Evolutionary conservation across 2,113 vertebrate genomes (phyloP), one percentile per base, ranked within the genome.

Genomic region (Urocitellus parryii): DNA sequence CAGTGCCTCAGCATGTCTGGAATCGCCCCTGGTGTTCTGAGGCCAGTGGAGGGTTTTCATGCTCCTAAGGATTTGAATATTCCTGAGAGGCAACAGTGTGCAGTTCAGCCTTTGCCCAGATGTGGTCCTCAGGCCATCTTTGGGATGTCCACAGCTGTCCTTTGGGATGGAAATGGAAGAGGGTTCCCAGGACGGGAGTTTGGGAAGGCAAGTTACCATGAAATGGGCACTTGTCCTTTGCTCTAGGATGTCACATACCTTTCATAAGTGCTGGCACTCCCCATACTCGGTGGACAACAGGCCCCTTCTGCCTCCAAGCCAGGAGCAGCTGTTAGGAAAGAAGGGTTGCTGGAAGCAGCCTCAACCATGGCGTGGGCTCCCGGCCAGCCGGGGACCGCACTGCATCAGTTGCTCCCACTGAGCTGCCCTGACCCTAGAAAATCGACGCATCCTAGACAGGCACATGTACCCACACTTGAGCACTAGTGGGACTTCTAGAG

Each of bases 381-480:
- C 17, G 4, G 14, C 42, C 32, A 5, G 48, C 58, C 56, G 13
- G 11, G 27, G 53, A 63, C 9, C 48, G 8, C 6, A 6, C 73
- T 65, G 17, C 27, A 0, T n/a, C 58, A n/a, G 22, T 37, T 10
- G 11, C 56, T 68, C 16, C 39, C 51, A 51, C 78, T 56, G 61
- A 9, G 13, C 14, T 32, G 37, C 73, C 8, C 48, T 29, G 37
- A 34, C 65, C 8, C 67, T 3, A 10, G 39, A 37, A 32, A 27
- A 13, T 27, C n/a, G 32, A 16, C 18, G 4, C 11, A 13, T 7
- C 81, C 12, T 13, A 5, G 4, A 0, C 2, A 14, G 2, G 5
- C 24, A 4, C 1, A 8, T 53, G 39, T 14, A 3, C 3, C 0
- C 1, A 34, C 34, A 17, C 2, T 16, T 20, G 3, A 56, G 58